Evolutionary conservation across 2,113 vertebrate species (phyloP).

Genomic region (Aplodontia rufa): DNA sequence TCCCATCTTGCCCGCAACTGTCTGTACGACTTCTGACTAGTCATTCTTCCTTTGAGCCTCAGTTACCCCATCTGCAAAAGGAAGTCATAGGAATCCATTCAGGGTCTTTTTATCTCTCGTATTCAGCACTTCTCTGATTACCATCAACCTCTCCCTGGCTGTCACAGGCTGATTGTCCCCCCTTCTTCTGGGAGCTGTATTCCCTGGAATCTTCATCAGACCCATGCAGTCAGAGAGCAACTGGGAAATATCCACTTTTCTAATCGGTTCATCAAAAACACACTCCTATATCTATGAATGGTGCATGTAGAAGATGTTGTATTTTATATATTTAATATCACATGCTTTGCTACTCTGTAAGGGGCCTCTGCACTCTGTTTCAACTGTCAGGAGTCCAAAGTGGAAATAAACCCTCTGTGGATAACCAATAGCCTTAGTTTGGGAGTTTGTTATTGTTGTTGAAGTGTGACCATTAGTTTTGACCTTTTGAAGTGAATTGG

Average conservation of each 20-base stretch:
- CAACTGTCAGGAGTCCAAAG: constrained; percentile 53
- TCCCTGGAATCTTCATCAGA: neutral
- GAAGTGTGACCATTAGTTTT: neutral
- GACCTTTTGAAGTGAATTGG: neutral
- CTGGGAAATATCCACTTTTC: neutral
- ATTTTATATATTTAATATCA: constrained; percentile 76
- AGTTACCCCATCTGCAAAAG: neutral
- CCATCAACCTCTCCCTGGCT: neutral
- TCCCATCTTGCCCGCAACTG: neutral
- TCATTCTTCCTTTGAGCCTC: neutral
- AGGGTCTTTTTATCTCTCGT: neutral
- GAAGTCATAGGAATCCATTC: neutral
- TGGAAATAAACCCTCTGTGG: constrained; percentile 82
- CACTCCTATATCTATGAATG: constrained; percentile 61
- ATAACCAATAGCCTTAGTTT: constrained; percentile 23
- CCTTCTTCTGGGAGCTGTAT: neutral
- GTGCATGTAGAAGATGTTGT: constrained; percentile 61
- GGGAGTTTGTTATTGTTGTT: neutral
- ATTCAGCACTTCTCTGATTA: neutral
- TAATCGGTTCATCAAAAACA: constrained; percentile 33
- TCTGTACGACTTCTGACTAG: neutral
- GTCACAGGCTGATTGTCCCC: neutral
- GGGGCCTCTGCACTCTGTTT: constrained; percentile 58
- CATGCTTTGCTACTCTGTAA: constrained; percentile 69
- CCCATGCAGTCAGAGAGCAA: neutral